Percentiles rank a stretch among this genome's conserved stretches.
Conservation (phyloP, 2,797 vertebrate species). For the Tragopan temminckii region DNA sequence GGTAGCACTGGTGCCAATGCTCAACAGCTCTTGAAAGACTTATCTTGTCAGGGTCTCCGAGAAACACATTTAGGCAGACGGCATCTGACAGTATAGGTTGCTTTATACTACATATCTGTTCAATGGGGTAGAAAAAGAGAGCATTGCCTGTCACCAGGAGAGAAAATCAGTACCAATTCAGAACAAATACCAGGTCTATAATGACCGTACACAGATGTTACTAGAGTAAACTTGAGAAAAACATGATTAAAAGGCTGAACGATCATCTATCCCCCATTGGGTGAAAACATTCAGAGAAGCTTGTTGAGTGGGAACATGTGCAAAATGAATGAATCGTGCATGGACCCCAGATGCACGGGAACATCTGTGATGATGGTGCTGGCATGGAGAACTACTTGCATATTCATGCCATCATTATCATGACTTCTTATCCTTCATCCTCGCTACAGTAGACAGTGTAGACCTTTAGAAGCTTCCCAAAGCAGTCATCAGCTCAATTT, state of each 20-base stretch:
- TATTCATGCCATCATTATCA: constrained; percentile 50
- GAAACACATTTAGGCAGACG: background rate
- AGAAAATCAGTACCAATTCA: background rate
- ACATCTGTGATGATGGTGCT: constrained; percentile 60
- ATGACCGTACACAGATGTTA: constrained; percentile 74
- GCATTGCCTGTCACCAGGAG: background rate
- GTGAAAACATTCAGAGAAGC: constrained; percentile 29
- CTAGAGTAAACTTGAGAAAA: constrained; percentile 58
- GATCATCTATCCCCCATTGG: constrained; percentile 41
- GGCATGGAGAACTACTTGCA: constrained; percentile 48
- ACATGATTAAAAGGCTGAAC: constrained; percentile 53
- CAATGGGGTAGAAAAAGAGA: background rate
- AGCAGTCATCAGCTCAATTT: background rate
- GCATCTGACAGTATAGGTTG: background rate
- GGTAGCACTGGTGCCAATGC: background rate
- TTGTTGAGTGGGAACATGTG: constrained; percentile 65
- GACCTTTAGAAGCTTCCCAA: background rate
- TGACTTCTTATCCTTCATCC: background rate
- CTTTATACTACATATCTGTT: background rate
- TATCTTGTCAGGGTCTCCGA: background rate
- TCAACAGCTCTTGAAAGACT: background rate
- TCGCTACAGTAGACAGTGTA: background rate
- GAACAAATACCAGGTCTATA: constrained; percentile 8
- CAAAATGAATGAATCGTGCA: constrained; percentile 11
- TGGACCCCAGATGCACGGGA: constrained; percentile 59